A percentile compares a stretch with the other conserved stretches of the same genome.
Evolutionary conservation across 92 coral and sea anemone species (phyloP).

Genomic region (Nematostella vectensis): DNA sequence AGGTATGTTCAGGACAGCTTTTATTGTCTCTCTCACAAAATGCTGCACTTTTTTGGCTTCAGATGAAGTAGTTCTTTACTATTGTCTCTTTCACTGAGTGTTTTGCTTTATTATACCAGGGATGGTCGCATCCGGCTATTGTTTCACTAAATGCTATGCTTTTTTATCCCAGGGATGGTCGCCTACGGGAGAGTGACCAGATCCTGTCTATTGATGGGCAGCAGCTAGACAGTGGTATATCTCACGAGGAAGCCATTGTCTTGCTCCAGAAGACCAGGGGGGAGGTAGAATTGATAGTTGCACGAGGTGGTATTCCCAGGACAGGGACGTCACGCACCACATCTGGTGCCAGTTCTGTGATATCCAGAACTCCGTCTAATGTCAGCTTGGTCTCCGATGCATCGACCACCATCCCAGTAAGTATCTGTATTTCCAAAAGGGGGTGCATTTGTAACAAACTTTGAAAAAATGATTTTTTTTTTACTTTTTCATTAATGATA

Average conservation of each 20-base stretch:
- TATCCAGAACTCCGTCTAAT: slow-evolving; percentile 87
- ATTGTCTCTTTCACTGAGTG: too few species aligned
- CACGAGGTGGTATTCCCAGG: slow-evolving; percentile 87
- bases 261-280: slow-evolving; percentile 89
- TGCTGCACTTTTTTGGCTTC: not conserved
- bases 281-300: slow-evolving; percentile 86
- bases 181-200: slow-evolving; percentile 94
- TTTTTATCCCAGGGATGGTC: slow-evolving; percentile 65
- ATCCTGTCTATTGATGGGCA: slow-evolving; percentile 89
- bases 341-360: slow-evolving; percentile 77
- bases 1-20: slow-evolving; percentile 61
- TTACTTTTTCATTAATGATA: not conserved
- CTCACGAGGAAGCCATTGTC: slow-evolving; percentile 96
- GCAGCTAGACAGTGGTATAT: slow-evolving; percentile 78
- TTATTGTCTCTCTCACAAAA: too few species aligned
- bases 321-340: slow-evolving; percentile 77
- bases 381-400: slow-evolving; percentile 75
- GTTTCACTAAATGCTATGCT: too few species aligned
- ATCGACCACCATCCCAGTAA: slow-evolving; percentile 67
- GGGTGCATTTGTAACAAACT: too few species aligned
- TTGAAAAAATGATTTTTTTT: too few species aligned
- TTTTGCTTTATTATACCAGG: too few species aligned
- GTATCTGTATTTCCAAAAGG: too few species aligned
- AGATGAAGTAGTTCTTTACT: too few species aligned
- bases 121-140: too few species aligned